These are phyloP conservation scores for Tortricodes alternella DNA, from an alignment of 2,888 invertebrate genomes.

Conservation along the genomic window DNA sequence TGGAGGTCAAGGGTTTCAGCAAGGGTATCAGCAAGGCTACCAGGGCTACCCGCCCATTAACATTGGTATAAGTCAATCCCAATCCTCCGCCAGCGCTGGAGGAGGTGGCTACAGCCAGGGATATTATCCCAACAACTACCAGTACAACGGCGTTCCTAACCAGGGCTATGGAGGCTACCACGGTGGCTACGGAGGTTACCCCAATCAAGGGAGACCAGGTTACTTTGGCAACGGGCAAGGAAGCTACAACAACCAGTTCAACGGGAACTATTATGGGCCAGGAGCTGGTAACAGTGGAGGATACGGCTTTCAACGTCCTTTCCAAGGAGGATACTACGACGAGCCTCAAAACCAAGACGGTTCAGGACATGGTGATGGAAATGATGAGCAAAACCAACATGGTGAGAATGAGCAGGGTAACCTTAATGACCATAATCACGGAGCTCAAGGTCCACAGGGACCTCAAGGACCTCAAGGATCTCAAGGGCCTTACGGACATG, in stretches of 20 bases:
- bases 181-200: slow-evolving; percentile 36
- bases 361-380: background rate
- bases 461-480: slow-evolving; percentile 11
- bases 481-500: slow-evolving; percentile 22
- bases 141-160: slow-evolving; percentile 45
- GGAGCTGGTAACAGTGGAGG: slow-evolving; percentile 44
- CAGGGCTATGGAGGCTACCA: slow-evolving; percentile 38
- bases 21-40: slow-evolving; percentile 32
- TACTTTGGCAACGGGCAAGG: slow-evolving; percentile 59
- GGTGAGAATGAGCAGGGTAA: slow-evolving; percentile 23
- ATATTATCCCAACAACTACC: slow-evolving; percentile 60
- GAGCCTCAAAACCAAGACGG: slow-evolving; percentile 43
- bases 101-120: slow-evolving; percentile 58
- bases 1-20: slow-evolving; percentile 31
- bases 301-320: slow-evolving; percentile 53
- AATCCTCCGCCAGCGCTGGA: slow-evolving; percentile 64
- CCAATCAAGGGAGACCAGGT: slow-evolving; percentile 47
- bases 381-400: slow-evolving; percentile 15
- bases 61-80: slow-evolving; percentile 75
- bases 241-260: slow-evolving; percentile 65
- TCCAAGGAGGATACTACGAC: slow-evolving; percentile 45
- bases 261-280: slow-evolving; percentile 66
- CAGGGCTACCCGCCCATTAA: slow-evolving; percentile 52
- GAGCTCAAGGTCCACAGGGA: slow-evolving; percentile 2
- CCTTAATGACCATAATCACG: slow-evolving; percentile 1